Evolutionary conservation across 2,113 vertebrate species (phyloP).

Genomic region (Cheirogaleus medius): DNA sequence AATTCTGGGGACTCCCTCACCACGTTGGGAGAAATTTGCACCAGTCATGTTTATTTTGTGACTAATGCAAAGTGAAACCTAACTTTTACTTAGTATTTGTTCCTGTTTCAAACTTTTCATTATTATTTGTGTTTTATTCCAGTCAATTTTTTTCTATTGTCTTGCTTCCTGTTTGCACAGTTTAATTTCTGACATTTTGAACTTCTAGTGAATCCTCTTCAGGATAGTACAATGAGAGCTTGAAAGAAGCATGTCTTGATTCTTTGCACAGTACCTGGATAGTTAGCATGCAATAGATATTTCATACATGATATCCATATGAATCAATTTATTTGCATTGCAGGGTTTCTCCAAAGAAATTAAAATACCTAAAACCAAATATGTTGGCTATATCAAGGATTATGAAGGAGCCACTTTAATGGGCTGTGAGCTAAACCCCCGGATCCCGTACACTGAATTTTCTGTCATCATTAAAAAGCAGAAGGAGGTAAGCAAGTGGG

Average conservation of each 20-base stretch:
- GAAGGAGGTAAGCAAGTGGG: constrained; percentile 90
- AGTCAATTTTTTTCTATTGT: neutral
- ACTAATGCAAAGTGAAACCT: neutral
- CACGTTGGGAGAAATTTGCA: neutral
- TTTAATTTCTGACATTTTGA: constrained; percentile 13
- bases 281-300: neutral
- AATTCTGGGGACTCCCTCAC: neutral
- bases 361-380: constrained; percentile 97
- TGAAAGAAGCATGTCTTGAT: neutral
- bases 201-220: neutral
- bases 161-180: neutral
- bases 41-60: neutral
- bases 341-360: constrained; percentile 99
- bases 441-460: constrained; percentile 98
- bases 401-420: constrained; percentile 99
- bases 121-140: neutral
- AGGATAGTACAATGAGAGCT: neutral
- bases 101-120: neutral
- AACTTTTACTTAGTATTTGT: neutral
- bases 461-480: constrained; percentile 99
- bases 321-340: constrained; percentile 52
- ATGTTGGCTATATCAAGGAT: constrained; percentile 99
- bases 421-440: constrained; percentile 98
- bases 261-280: neutral
- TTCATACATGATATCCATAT: neutral